Evolutionary conservation across 35 echinoderm and acorn worm species (phyloP), one percentile per base, ranked within the genome.

Genomic region (Antedon bifida): DNA sequence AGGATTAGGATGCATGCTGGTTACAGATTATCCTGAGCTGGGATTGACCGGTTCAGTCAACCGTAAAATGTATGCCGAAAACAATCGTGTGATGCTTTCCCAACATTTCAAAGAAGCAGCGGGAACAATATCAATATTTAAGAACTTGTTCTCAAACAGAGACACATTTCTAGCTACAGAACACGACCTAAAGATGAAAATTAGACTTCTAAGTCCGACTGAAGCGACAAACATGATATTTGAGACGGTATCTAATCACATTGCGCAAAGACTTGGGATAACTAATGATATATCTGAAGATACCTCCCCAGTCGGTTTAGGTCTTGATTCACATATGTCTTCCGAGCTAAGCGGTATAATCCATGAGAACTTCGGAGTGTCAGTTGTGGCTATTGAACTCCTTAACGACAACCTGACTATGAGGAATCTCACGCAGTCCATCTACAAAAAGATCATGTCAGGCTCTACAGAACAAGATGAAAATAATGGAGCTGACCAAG

Each of bases 281-380:
- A 92, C 74, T 85, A 87, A 46, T 79, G 90, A 87, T 74, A 46
- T 92, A 26, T 84, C 76, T 76, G 44, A 86, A 74, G 90, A 97
- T 78, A 46, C 90, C 33, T 87, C 94, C 36, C 87, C 88, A 33
- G 77, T 93, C 34, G 83, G 90, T 5, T 76, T 99, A 36, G 95
- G 95, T 46, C 39, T 99, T 11, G 90, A 99, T 73, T 99, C 95
- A 8, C 95, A 92, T 35, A 99, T 92, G 91, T 93, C 95, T 32
- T 90, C 94, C 0, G 94, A 97, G 46, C 78, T 97, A 0, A 97
- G 94, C 83, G 51, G 46, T 32, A 56, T 92, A 32, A 97, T 97
- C 38, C 87, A 97, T 76, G 94, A 97, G 29, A 92, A 85, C 74
- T 97, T 97, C 81, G 85, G 82, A n/a, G 95, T 88, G 0, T 85